Evolutionary conservation across 2,797 vertebrate genomes (phyloP), one percentile per base, ranked within the genome.

Genomic region (Pantherophis vulpinus): DNA sequence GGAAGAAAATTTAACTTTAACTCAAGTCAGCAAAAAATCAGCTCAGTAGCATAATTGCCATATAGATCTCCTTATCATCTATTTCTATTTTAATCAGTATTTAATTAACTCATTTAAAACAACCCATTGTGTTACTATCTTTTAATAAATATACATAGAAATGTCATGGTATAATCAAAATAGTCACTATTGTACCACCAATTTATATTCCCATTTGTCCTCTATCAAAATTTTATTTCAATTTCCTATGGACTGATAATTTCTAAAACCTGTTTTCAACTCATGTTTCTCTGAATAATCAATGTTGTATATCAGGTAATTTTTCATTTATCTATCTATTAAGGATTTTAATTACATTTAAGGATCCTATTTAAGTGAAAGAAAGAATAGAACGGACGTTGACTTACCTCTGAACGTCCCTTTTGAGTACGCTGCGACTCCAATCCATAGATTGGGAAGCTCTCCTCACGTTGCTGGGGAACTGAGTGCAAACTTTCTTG

Each of bases 61-160:
- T 0, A 96, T 92, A 97, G 18, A 37, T 20, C 18, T 94, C 90
- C 95, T 94, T 94, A 96, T 91, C 66, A 16, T 61, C 95, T 61
- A 94, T 10, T 9, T 88, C 92, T 93, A 94, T n/a, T 93, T 93
- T 93, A 37, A 23, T 32, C 94, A 89, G 70, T 89, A 86, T 91
- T 91, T 96, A 97, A 96, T 94, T 0, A 89, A 27, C 29, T 89
- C 79, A 86, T 90, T 93, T 91, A 93, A 94, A 90, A 94, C 74
- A 93, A 86, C 87, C 93, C 91, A 94, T 42, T 93, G 93, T 94
- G n/a, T 63, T 91, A 90, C 37, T 87, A 5, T 29, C 16, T 87
- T 87, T 88, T 59, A 93, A 0, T 83, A 96, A 94, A 1, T 56
- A 23, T 23, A 4, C 90, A 91, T 18, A 83, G 66, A 89, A 89